phyloP scores from a whole-genome alignment of 1,140 invertebrate species.

The Sminthurinus signatus region DNA sequence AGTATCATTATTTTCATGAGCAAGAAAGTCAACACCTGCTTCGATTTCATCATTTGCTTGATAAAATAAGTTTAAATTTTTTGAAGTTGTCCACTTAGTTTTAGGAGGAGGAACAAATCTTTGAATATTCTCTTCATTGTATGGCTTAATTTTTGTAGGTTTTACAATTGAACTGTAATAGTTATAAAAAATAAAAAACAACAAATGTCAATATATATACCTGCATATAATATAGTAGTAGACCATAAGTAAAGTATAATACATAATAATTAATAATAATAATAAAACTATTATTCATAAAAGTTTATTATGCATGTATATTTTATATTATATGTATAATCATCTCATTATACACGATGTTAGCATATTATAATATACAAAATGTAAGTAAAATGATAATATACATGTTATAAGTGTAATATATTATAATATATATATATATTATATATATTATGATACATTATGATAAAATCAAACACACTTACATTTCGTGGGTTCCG shows the following conservation, averaged over 20 bases:
- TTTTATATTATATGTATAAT: not conserved
- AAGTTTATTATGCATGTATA: not conserved
- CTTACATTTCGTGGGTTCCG: constrained; percentile 89
- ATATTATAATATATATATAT: no score
- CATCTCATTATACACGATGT: not conserved
- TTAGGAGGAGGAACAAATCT: constrained; percentile 56
- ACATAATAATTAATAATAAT: no score
- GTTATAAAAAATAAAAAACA: not conserved
- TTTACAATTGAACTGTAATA: constrained; percentile 39
- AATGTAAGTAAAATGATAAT: not conserved
- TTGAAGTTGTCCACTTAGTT: constrained; percentile 48
- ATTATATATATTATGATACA: no score
- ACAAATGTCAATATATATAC: constrained; percentile 19
- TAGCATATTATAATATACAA: not conserved
- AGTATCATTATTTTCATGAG: constrained; percentile 54
- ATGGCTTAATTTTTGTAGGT: constrained; percentile 51
- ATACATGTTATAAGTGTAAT: no score
- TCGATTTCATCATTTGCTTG: constrained; percentile 62
- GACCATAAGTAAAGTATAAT: no score
- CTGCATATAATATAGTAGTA: constrained; percentile 11
- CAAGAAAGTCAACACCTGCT: constrained; percentile 46
- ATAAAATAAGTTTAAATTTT: constrained; percentile 50
- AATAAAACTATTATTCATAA: constrained; percentile 10
- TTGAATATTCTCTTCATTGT: constrained; percentile 55
- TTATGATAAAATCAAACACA: no score